phyloP scores from a whole-genome alignment of 1,140 invertebrate species.

The Octopus sinensis region DNA sequence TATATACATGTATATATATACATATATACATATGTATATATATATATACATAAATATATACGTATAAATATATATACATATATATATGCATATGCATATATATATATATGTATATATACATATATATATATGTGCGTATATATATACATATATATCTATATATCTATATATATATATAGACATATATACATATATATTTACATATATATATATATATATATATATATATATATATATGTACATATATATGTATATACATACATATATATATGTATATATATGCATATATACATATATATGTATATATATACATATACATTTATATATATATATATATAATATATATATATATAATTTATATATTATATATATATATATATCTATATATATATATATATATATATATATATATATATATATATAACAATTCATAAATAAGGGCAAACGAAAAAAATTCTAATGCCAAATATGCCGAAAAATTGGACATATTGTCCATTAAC shows the following conservation, averaged over 20 bases:
- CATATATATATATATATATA: background rate
- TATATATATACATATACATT: background rate
- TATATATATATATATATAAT: background rate
- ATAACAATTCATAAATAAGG: too few relatives aligned
- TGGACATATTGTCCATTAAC: too few relatives aligned
- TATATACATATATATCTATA: background rate
- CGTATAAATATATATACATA: background rate
- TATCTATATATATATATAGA: too few relatives aligned
- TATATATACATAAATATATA: background rate
- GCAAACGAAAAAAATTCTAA: too few relatives aligned
- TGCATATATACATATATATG: background rate
- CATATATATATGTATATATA: background rate
- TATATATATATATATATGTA: background rate
- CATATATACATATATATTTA: background rate
- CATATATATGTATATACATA: background rate
- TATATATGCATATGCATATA: background rate
- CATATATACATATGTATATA: background rate
- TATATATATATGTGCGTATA: background rate
- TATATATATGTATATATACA: background rate
- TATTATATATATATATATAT: background rate
- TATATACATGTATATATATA: background rate
- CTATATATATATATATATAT: slow-evolving; percentile 2
- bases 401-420: slow-evolving; percentile 5
- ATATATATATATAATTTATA: background rate
- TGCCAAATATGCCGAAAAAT: too few relatives aligned